A percentile compares a stretch with the other conserved stretches of the same genome.
Conservation (phyloP, 2,797 vertebrate species). For the Melopsittacus undulatus region DNA sequence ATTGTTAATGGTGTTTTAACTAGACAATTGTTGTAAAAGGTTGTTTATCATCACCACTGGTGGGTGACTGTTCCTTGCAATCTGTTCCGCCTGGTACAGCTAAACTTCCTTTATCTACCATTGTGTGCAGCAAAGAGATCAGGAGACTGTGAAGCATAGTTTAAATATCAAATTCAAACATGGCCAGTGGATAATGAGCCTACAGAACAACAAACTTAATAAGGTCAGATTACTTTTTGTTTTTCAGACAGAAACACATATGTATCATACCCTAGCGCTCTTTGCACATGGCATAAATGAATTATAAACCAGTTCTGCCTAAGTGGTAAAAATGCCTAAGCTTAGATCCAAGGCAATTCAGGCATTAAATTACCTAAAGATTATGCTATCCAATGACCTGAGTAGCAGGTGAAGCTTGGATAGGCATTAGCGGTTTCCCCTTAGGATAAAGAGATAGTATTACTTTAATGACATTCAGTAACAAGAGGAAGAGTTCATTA, state of each 20-base stretch:
- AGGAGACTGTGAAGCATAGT: slow-evolving; percentile 17
- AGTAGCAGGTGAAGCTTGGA: not conserved
- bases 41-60: slow-evolving; percentile 71
- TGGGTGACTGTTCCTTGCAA: slow-evolving; percentile 54
- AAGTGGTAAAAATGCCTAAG: slow-evolving; percentile 11
- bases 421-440: not conserved
- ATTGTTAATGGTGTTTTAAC: slow-evolving; percentile 82
- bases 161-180: slow-evolving; percentile 51
- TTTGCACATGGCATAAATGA: not conserved
- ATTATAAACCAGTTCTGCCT: not conserved
- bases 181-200: slow-evolving; percentile 34
- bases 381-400: not conserved
- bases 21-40: slow-evolving; percentile 77
- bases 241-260: slow-evolving; percentile 11
- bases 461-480: not conserved
- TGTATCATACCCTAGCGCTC: not conserved
- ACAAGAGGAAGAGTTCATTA: slow-evolving; percentile 22
- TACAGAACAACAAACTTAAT: slow-evolving; percentile 36
- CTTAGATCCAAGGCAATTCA: not conserved
- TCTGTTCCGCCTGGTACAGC: slow-evolving; percentile 34
- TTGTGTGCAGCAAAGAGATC: slow-evolving; percentile 33
- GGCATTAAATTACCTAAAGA: slow-evolving; percentile 48
- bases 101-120: slow-evolving; percentile 29
- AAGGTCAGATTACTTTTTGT: slow-evolving; percentile 15
- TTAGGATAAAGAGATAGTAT: not conserved